Percentiles rank a stretch among this genome's conserved stretches.
Conservation (phyloP, 2,888 invertebrate species). For the Mesorhabditis sp. region DNA sequence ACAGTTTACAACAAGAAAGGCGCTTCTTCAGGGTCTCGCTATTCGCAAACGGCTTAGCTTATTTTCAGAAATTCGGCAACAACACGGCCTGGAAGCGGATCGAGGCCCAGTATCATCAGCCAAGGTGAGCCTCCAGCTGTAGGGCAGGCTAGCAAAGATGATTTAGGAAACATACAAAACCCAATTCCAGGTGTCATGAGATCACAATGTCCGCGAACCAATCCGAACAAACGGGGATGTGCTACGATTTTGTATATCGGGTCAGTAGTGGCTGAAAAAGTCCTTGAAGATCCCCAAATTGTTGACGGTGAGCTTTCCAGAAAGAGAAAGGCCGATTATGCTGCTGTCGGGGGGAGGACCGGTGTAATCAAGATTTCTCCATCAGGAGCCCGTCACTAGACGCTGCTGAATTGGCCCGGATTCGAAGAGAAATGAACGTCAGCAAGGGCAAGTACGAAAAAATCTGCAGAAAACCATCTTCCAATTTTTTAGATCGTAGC, state of each 20-base stretch:
- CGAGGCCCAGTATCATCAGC: not conserved
- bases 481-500: too few species aligned
- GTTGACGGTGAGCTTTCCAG: not conserved
- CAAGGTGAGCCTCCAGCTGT: not conserved
- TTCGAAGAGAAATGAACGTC: not conserved
- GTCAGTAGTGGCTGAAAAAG: not conserved
- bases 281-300: not conserved
- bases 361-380: slow-evolving; percentile 1
- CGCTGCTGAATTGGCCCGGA: not conserved
- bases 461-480: too few species aligned
- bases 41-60: too few species aligned
- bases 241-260: not conserved
- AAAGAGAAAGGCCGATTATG: not conserved
- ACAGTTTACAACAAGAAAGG: too few species aligned
- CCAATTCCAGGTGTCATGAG: not conserved
- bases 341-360: slow-evolving; percentile 3
- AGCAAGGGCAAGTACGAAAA: not conserved
- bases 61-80: not conserved
- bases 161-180: not conserved
- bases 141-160: not conserved
- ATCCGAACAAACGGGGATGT: not conserved
- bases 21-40: too few species aligned
- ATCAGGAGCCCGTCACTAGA: not conserved
- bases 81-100: not conserved
- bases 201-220: not conserved